Evolutionary conservation across 2,888 invertebrate species (phyloP).

Genomic region (Hemistola chrysoprasaria): DNA sequence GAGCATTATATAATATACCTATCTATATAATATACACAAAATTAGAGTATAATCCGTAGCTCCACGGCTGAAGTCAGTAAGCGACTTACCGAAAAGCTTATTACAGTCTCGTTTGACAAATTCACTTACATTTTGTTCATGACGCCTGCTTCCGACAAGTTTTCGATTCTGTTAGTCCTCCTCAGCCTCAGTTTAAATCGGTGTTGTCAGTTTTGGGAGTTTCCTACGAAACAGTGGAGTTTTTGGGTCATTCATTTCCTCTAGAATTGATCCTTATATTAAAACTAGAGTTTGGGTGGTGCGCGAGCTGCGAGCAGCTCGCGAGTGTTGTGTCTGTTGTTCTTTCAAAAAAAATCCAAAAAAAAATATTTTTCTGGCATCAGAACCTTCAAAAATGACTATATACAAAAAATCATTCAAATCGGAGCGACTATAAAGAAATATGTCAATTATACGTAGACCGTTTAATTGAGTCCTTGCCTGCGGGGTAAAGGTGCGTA

Average conservation of each 20-base stretch:
- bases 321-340: no score
- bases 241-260: neutral
- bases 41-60: conserved; percentile 19
- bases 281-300: no score
- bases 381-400: no score
- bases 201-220: conserved; percentile 18
- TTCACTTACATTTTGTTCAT: conserved; percentile 74
- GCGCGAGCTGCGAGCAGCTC: no score
- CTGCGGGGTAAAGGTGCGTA: no score
- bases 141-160: conserved; percentile 59
- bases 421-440: no score
- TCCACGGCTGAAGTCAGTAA: conserved; percentile 43
- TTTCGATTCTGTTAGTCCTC: conserved; percentile 60
- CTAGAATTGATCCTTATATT: no score
- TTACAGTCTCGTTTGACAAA: conserved; percentile 72
- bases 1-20: neutral
- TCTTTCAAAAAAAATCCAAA: no score
- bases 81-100: conserved; percentile 63
- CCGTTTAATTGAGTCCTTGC: no score
- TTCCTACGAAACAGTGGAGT: conserved; percentile 6
- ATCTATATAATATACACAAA: conserved; percentile 3
- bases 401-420: no score
- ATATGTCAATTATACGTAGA: no score
- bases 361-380: no score
- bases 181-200: conserved; percentile 18